phyloP scores from a whole-genome alignment of 2,888 invertebrate genomes.

The Hybos culiciformis region DNA sequence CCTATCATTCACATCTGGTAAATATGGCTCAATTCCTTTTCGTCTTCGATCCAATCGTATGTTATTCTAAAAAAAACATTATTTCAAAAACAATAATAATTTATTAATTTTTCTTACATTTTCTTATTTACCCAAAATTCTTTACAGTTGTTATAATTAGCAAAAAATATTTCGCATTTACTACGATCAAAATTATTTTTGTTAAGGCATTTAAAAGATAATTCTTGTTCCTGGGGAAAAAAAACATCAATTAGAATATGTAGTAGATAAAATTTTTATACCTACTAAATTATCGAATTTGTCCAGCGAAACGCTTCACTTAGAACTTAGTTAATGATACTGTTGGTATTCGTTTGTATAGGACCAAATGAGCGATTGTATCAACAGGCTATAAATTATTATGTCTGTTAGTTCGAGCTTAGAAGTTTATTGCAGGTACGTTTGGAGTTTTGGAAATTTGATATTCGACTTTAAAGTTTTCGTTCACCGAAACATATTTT shows the following conservation, averaged over 20 bases:
- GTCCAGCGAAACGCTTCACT: no score
- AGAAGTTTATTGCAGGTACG: no score
- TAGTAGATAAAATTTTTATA: not conserved
- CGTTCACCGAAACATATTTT: not conserved
- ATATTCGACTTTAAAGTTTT: no score
- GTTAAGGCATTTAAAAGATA: conserved; percentile 57
- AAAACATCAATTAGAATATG: not conserved
- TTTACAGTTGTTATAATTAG: conserved; percentile 66
- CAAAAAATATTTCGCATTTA: conserved; percentile 52
- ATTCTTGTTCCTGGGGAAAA: conserved; percentile 50
- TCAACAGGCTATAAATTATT: no score
- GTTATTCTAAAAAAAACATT: conserved; percentile 38
- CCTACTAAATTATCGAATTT: no score
- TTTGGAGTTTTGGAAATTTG: no score
- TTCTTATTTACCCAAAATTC: conserved; percentile 60
- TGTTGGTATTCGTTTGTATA: no score
- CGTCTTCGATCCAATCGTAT: conserved; percentile 44
- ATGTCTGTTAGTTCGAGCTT: no score
- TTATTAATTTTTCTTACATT: not conserved
- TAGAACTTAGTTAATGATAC: no score
- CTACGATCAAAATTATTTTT: conserved; percentile 51
- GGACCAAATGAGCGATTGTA: no score
- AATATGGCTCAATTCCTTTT: conserved; percentile 48
- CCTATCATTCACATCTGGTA: conserved; percentile 59
- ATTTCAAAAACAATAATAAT: not conserved